A percentile compares a stretch with the other conserved stretches of the same genome.
These are phyloP conservation scores for Myanophis thanlyinensis DNA, from an alignment of 2,113 vertebrate genomes.

Conservation along the genomic window DNA sequence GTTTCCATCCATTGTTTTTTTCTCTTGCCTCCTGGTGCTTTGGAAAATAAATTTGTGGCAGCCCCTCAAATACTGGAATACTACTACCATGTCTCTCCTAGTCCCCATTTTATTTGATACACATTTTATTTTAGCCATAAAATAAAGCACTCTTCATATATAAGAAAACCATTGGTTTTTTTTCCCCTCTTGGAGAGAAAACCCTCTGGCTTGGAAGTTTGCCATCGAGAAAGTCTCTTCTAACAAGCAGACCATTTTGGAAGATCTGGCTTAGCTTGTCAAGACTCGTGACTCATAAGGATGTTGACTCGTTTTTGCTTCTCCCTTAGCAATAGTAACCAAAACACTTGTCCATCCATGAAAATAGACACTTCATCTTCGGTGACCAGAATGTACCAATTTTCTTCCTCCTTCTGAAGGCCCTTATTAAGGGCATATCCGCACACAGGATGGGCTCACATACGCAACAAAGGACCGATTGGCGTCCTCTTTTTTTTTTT, in stretches of 20 bases:
- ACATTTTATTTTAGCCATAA: neutral
- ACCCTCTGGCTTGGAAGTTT: neutral
- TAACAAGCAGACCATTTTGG: neutral
- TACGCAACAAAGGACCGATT: slow-evolving; percentile 4
- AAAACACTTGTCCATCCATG: neutral
- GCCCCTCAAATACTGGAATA: neutral
- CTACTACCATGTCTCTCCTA: neutral
- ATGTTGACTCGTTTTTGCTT: neutral
- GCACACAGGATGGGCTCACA: neutral
- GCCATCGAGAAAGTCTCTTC: neutral
- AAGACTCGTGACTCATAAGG: neutral
- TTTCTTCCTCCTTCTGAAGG: slow-evolving; percentile 31
- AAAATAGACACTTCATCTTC: neutral
- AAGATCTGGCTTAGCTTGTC: neutral
- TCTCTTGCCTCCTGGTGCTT: neutral
- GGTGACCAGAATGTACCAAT: neutral
- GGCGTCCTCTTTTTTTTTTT: neutral
- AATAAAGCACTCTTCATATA: neutral
- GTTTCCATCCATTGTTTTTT: neutral
- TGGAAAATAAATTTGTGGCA: neutral
- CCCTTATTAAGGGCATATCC: neutral
- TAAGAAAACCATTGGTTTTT: neutral
- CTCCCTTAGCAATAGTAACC: slow-evolving; percentile 20
- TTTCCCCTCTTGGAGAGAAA: fast-evolving
- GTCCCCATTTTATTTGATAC: neutral